These are phyloP conservation scores for Struthio camelus DNA, from an alignment of 2,113 vertebrate species.

Conservation along the genomic window DNA sequence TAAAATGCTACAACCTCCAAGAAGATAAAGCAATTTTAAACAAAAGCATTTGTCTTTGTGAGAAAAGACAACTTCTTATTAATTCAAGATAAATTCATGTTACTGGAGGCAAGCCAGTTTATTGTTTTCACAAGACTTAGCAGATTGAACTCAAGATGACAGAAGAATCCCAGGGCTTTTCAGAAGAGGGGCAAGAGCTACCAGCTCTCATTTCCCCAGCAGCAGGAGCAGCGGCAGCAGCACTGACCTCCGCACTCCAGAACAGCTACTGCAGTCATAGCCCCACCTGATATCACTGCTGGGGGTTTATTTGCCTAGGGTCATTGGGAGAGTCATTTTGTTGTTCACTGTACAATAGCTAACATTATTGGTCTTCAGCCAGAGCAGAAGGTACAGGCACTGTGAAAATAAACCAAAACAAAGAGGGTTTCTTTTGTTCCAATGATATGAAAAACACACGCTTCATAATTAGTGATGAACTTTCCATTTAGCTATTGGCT, in stretches of 20 bases:
- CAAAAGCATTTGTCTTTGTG: not conserved
- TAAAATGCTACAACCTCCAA: not conserved
- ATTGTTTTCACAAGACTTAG: constrained; percentile 18
- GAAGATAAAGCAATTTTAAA: not conserved
- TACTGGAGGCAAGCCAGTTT: constrained; percentile 5
- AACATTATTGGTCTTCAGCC: not conserved
- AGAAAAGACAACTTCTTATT: constrained; percentile 27
- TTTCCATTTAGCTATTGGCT: not conserved
- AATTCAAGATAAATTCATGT: constrained; percentile 9
- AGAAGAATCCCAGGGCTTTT: not conserved
- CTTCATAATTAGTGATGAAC: too few relatives aligned
- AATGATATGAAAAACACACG: not conserved
- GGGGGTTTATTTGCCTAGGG: not conserved
- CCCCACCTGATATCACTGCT: not conserved
- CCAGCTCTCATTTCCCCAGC: not conserved
- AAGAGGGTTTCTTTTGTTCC: not conserved
- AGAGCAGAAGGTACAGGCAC: not conserved
- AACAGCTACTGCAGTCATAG: rapidly evolving
- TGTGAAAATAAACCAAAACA: not conserved
- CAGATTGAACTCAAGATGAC: not conserved
- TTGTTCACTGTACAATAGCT: not conserved
- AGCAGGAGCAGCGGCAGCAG: not conserved
- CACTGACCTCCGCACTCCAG: not conserved
- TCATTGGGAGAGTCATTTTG: rapidly evolving
- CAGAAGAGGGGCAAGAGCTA: not conserved